phyloP scores from a whole-genome alignment of 1,140 invertebrate genomes.

The Drosophila persimilis region DNA sequence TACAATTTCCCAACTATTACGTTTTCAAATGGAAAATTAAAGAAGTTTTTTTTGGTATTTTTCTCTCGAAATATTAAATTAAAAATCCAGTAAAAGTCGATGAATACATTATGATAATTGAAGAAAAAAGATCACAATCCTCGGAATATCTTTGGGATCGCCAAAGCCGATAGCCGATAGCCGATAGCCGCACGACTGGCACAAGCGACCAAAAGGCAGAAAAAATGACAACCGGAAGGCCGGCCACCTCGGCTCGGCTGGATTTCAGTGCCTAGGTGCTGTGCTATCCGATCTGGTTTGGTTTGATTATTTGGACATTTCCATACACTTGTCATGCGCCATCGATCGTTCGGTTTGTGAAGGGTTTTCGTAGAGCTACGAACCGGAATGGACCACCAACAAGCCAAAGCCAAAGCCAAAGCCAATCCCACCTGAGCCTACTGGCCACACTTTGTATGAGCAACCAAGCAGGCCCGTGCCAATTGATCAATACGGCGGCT shows the following conservation, averaged over 20 bases:
- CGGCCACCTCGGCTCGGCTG: background rate
- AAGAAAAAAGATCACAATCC: no score
- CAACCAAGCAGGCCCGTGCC: slow-evolving; percentile 19
- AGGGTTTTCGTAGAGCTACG: slow-evolving; percentile 43
- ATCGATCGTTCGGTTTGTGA: slow-evolving; percentile 13
- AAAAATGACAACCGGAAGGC: background rate
- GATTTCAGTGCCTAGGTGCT: background rate
- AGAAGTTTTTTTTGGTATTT: no score
- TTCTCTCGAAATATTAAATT: no score
- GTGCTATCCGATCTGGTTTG: slow-evolving; percentile 22
- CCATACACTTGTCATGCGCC: slow-evolving; percentile 63
- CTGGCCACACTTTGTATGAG: slow-evolving; percentile 12
- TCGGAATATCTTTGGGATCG: no score
- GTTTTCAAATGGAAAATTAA: no score
- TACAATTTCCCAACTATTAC: no score
- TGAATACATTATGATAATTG: no score
- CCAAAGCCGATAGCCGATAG: no score
- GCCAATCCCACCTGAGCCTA: background rate
- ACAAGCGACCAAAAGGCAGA: background rate
- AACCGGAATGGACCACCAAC: slow-evolving; percentile 44
- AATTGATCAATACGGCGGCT: slow-evolving; percentile 42
- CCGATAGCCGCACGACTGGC: background rate
- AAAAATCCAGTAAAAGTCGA: no score
- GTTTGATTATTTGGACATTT: slow-evolving; percentile 51
- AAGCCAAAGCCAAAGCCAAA: slow-evolving; percentile 23